phyloP scores from a whole-genome alignment of 2,113 vertebrate genomes.

The Sebastes schlegelii region DNA sequence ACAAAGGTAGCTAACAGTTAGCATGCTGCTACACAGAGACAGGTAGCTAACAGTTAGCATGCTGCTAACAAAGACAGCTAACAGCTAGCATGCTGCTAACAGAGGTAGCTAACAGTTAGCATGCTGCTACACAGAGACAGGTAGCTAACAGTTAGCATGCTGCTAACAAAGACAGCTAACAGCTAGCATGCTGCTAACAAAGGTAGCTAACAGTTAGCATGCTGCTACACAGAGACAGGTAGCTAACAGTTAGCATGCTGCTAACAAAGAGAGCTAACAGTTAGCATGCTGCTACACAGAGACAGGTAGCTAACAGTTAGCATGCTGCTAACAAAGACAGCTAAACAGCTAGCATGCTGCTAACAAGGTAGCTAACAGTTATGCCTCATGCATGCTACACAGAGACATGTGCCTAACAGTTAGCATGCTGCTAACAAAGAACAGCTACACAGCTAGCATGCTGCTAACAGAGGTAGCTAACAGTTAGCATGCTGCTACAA shows the following conservation, averaged over 20 bases:
- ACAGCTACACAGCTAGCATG: constrained; percentile 86
- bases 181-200: no score
- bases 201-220: constrained; percentile 80
- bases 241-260: not conserved
- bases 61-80: constrained; percentile 89
- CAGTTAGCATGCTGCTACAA: not conserved
- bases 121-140: constrained; percentile 92
- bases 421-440: no score
- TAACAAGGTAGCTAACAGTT: constrained; percentile 85
- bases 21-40: constrained; percentile 90
- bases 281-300: no score
- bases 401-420: no score
- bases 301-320: constrained; percentile 84
- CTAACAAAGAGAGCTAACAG: not conserved
- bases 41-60: constrained; percentile 87
- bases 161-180: constrained; percentile 80
- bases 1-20: constrained; percentile 65
- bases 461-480: constrained; percentile 89
- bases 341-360: constrained; percentile 80
- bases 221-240: constrained; percentile 93
- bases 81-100: not conserved
- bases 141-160: constrained; percentile 77
- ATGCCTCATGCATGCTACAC: constrained; percentile 73
- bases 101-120: constrained; percentile 65
- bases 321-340: not conserved